Conservation (phyloP, 2,888 invertebrate genomes). For the Choreutis nemorana region DNA sequence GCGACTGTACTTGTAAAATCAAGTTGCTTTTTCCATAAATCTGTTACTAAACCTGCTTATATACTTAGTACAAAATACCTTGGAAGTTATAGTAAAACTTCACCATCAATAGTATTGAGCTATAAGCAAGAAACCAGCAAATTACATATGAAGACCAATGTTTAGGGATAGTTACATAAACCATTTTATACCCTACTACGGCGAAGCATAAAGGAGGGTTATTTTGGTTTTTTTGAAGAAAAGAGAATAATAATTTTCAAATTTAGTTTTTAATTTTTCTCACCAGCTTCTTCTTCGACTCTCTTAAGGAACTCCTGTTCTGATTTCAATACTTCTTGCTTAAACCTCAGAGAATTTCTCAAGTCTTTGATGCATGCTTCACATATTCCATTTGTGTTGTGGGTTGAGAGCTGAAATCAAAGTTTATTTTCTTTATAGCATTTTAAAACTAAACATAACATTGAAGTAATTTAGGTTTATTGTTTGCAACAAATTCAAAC, state of each 20-base stretch:
- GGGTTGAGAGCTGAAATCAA: slow-evolving; percentile 22
- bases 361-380: slow-evolving; percentile 31
- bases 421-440: slow-evolving; percentile 4
- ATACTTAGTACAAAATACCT: too few species aligned
- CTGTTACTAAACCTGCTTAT: too few species aligned
- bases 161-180: too few species aligned
- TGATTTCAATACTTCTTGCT: slow-evolving; percentile 27
- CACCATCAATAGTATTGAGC: too few species aligned
- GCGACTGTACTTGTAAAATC: too few species aligned
- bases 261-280: not conserved
- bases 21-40: too few species aligned
- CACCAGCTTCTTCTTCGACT: slow-evolving; percentile 11
- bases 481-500: not conserved
- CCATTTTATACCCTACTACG: too few species aligned
- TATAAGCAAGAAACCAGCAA: too few species aligned
- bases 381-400: slow-evolving; percentile 26
- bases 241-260: slow-evolving; percentile 5
- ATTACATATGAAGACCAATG: too few species aligned
- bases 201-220: too few species aligned
- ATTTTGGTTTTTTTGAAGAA: too few species aligned
- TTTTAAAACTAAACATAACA: slow-evolving; percentile 3
- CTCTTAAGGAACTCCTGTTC: slow-evolving; percentile 26
- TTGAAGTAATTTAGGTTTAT: not conserved
- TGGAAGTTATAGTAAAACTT: too few species aligned
- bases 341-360: slow-evolving; percentile 27